Percentiles rank a stretch among this genome's conserved stretches.
Evolutionary conservation across 2,113 vertebrate genomes (phyloP).

Genomic region (Murina feae): DNA sequence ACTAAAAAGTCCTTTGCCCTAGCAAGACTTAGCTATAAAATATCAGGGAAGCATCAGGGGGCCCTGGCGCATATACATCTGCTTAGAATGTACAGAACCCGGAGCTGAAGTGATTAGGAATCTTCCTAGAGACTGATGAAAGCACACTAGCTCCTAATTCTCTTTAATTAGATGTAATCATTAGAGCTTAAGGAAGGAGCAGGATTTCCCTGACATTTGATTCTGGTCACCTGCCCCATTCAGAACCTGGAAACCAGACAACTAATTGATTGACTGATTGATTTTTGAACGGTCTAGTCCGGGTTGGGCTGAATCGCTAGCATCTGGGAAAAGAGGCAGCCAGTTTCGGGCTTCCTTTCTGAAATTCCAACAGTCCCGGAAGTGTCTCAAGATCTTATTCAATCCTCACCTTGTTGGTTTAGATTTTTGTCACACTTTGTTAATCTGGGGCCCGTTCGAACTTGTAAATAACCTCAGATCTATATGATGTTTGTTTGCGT

Average conservation of each 20-base stretch:
- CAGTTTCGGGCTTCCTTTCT: not conserved
- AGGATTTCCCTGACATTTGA: not conserved
- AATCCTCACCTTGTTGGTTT: not conserved
- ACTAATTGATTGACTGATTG: not conserved
- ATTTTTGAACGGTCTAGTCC: not conserved
- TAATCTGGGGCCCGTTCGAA: not conserved
- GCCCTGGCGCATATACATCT: not conserved
- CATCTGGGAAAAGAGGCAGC: not conserved
- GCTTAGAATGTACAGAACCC: not conserved
- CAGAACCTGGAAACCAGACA: not conserved
- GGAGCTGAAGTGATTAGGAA: not conserved
- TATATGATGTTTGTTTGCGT: not conserved
- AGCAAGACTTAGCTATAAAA: not conserved
- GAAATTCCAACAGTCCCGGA: not conserved
- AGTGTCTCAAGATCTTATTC: not conserved
- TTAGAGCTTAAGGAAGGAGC: constrained; percentile 8
- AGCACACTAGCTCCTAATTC: constrained; percentile 23
- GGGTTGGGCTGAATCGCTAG: not conserved
- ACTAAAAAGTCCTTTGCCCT: not conserved
- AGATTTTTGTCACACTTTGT: not conserved
- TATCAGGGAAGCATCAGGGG: not conserved
- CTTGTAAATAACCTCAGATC: constrained; percentile 1
- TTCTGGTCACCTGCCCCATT: not conserved
- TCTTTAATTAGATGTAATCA: constrained; percentile 9
- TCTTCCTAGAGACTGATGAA: constrained; percentile 33